Evolutionary conservation across 37 sponge, comb jelly and placozoan genomes (phyloP).

Genomic region (Ianthella basta): DNA sequence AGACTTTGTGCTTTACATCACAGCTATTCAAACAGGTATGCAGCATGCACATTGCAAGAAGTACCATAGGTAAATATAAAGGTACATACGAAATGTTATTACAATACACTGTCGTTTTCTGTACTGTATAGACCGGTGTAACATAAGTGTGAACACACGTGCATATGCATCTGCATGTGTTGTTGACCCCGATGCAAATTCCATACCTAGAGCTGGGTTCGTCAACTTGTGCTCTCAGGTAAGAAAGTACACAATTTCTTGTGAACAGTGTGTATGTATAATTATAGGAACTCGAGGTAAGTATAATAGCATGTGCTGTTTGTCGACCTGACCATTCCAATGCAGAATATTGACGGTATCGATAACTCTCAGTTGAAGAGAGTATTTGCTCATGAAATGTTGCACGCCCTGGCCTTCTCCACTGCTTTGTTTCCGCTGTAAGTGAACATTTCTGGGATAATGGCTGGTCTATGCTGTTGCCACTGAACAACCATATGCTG

Average conservation of each 20-base stretch:
- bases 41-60: too few species aligned
- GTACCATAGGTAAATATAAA: background rate
- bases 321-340: too few species aligned
- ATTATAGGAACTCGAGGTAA: too few species aligned
- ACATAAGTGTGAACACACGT: background rate
- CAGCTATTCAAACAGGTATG: background rate
- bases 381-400: background rate
- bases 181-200: background rate
- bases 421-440: background rate
- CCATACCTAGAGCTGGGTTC: background rate
- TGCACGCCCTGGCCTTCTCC: conserved; percentile 6
- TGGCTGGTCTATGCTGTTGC: background rate
- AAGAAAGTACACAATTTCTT: background rate
- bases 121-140: background rate
- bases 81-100: background rate
- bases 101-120: background rate
- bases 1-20: conserved; percentile 13
- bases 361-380: background rate
- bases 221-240: conserved; percentile 6
- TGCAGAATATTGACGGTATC: background rate
- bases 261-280: background rate
- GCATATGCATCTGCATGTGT: conserved; percentile 24
- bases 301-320: too few species aligned
- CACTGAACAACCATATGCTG: too few species aligned
- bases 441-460: background rate